A percentile compares a stretch with the other conserved stretches of the same genome.
Evolutionary conservation across 1,140 invertebrate species (phyloP).

Genomic region (Anagrus nilaparvatae): DNA sequence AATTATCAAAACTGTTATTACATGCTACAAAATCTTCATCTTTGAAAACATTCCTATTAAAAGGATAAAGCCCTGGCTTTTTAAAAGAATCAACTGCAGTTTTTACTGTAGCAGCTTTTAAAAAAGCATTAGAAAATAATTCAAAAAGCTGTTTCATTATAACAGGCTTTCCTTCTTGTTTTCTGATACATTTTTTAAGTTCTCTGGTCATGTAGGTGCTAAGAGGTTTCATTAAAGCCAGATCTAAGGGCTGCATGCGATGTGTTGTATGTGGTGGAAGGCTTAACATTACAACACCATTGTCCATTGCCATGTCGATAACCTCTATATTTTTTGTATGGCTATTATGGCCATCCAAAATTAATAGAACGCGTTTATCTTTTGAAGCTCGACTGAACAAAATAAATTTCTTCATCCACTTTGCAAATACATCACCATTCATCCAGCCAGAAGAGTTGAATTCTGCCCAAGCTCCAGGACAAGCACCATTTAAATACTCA

Average conservation of each 20-base stretch:
- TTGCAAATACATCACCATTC: too few species aligned
- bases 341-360: background rate
- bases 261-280: conserved; percentile 28
- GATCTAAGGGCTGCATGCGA: conserved; percentile 28
- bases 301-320: background rate
- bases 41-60: background rate
- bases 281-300: background rate
- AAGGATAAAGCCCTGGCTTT: background rate
- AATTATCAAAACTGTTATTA: too few species aligned
- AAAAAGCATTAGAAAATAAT: background rate
- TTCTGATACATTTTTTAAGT: background rate
- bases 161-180: background rate
- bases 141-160: background rate
- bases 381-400: too few species aligned
- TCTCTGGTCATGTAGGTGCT: background rate
- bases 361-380: background rate
- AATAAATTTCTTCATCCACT: background rate
- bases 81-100: background rate
- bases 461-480: conserved; percentile 7
- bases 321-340: background rate
- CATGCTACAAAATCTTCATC: background rate
- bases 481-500: conserved; percentile 9
- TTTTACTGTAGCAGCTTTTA: background rate
- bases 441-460: too few species aligned
- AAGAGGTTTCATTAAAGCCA: background rate